These are phyloP conservation scores for Cotesia vestalis DNA, from an alignment of 1,140 invertebrate genomes.

Conservation along the genomic window DNA sequence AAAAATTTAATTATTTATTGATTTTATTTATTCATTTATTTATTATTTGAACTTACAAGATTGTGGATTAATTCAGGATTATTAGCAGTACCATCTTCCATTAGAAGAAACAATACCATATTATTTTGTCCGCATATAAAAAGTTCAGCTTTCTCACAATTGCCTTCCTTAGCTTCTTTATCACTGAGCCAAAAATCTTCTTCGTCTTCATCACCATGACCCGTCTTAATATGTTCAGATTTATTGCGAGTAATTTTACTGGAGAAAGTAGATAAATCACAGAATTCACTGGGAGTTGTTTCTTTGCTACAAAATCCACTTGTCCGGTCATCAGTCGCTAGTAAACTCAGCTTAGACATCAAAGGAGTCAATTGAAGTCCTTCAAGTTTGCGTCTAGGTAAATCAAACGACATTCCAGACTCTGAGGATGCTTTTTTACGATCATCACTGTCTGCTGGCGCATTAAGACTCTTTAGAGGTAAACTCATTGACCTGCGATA, in stretches of 20 bases:
- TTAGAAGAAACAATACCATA: slow-evolving; percentile 76
- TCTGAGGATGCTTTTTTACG: slow-evolving; percentile 59
- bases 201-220: slow-evolving; percentile 60
- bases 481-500: slow-evolving; percentile 72
- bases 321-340: slow-evolving; percentile 74
- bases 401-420: slow-evolving; percentile 60
- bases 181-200: slow-evolving; percentile 55
- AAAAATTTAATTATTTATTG: not conserved
- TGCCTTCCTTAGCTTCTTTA: slow-evolving; percentile 48
- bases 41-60: slow-evolving; percentile 68
- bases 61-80: slow-evolving; percentile 73
- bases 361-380: slow-evolving; percentile 79
- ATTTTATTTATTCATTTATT: no score
- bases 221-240: slow-evolving; percentile 45
- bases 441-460: slow-evolving; percentile 52
- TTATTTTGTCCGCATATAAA: slow-evolving; percentile 82
- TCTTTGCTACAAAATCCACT: slow-evolving; percentile 75
- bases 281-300: slow-evolving; percentile 72
- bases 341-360: slow-evolving; percentile 80
- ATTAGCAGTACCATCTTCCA: slow-evolving; percentile 72
- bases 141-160: slow-evolving; percentile 69
- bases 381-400: slow-evolving; percentile 64
- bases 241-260: slow-evolving; percentile 45
- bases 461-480: slow-evolving; percentile 75
- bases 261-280: slow-evolving; percentile 63